These are phyloP conservation scores for Stigmatopora argus DNA, from an alignment of 2,113 vertebrate genomes.

Conservation along the genomic window DNA sequence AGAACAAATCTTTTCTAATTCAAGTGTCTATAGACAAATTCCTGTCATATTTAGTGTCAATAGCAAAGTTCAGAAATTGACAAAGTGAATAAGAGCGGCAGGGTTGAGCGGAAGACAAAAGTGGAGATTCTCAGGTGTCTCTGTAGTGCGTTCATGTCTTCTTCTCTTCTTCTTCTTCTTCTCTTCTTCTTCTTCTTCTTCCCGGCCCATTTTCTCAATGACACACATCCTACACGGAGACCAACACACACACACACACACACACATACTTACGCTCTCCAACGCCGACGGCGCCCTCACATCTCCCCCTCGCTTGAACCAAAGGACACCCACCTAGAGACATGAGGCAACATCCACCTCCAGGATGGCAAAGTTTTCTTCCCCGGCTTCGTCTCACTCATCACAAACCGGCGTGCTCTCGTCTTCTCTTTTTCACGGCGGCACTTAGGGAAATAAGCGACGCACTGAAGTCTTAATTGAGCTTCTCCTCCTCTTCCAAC, in stretches of 20 bases:
- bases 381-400: slow-evolving; percentile 53
- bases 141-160: slow-evolving; percentile 34
- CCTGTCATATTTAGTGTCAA: slow-evolving; percentile 30
- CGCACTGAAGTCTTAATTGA: slow-evolving; percentile 73
- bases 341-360: slow-evolving; percentile 71
- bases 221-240: slow-evolving; percentile 18
- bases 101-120: slow-evolving; percentile 55
- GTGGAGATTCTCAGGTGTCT: slow-evolving; percentile 39
- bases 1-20: background rate
- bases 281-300: slow-evolving; percentile 38
- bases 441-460: slow-evolving; percentile 55
- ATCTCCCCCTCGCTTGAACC: slow-evolving; percentile 41
- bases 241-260: slow-evolving; percentile 3
- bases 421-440: slow-evolving; percentile 55
- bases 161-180: slow-evolving; percentile 39
- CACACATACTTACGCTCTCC: background rate
- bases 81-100: slow-evolving; percentile 26
- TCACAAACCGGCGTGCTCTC: slow-evolving; percentile 58
- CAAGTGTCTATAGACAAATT: background rate
- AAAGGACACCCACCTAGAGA: slow-evolving; percentile 59
- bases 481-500: slow-evolving; percentile 53
- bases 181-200: too few species aligned
- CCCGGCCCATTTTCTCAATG: slow-evolving; percentile 46
- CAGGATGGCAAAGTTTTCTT: slow-evolving; percentile 63
- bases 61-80: slow-evolving; percentile 60